phyloP scores from a whole-genome alignment of 2,113 vertebrate species.

The Oenanthe melanoleuca region DNA sequence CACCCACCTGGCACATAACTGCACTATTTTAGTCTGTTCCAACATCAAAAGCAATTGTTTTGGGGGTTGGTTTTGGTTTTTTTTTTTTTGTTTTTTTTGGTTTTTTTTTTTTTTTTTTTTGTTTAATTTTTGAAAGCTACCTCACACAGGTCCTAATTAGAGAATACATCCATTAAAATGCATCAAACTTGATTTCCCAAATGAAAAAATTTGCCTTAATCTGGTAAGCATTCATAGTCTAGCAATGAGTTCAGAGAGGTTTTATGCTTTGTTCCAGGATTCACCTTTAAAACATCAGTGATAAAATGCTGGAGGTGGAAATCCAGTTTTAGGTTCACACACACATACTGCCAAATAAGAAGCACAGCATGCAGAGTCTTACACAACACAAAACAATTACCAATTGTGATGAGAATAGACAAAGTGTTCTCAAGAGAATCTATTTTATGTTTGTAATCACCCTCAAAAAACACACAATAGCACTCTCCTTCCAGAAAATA shows the following conservation, averaged over 20 bases:
- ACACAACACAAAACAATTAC: slow-evolving; percentile 57
- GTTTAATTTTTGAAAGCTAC: neutral
- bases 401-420: slow-evolving; percentile 52
- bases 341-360: neutral
- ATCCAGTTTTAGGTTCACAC: slow-evolving; percentile 5
- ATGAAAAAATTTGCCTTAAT: neutral
- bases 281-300: neutral
- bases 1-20: neutral
- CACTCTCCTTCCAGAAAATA: slow-evolving; percentile 54
- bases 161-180: neutral
- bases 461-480: slow-evolving; percentile 69
- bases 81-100: neutral
- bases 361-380: slow-evolving; percentile 5
- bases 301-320: neutral
- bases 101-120: too few species aligned
- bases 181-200: neutral
- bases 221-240: neutral
- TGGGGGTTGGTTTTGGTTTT: accelerated
- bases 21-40: neutral
- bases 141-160: neutral
- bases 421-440: slow-evolving; percentile 65
- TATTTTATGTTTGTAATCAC: slow-evolving; percentile 66
- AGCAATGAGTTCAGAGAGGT: neutral
- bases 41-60: neutral
- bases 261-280: neutral